These are phyloP conservation scores for Odobenus rosmarus DNA, from an alignment of 2,113 vertebrate genomes.

Conservation along the genomic window DNA sequence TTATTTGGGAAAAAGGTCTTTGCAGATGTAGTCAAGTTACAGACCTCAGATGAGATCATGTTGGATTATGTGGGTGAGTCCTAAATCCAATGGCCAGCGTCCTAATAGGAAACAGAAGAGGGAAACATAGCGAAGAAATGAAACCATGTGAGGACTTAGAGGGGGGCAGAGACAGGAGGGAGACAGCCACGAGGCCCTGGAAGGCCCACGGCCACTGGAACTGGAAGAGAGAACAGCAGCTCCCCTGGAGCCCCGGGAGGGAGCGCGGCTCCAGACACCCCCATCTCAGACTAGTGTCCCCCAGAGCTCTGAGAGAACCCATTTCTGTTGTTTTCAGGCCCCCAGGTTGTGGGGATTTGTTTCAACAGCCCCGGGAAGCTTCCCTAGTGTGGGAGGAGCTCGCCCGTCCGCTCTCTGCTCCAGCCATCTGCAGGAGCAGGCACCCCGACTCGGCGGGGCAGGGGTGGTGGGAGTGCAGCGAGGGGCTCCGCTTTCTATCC, in stretches of 20 bases:
- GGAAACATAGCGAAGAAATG: not conserved
- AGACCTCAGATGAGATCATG: no score
- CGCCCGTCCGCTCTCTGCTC: not conserved
- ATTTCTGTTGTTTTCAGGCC: not conserved
- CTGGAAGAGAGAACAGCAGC: not conserved
- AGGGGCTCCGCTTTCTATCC: not conserved
- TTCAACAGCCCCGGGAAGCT: not conserved
- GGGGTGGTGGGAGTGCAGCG: no score
- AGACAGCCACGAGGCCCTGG: not conserved
- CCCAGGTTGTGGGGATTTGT: not conserved
- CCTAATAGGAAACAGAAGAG: not conserved
- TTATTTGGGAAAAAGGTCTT: not conserved
- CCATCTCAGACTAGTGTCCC: not conserved
- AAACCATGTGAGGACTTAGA: not conserved
- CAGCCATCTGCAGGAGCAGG: no score
- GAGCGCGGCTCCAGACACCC: rapidly evolving
- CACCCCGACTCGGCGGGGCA: rapidly evolving
- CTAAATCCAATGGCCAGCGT: not conserved
- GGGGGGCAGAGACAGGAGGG: not conserved
- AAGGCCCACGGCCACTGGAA: not conserved
- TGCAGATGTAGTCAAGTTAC: not conserved
- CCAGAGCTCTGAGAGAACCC: not conserved
- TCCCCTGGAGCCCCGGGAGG: not conserved
- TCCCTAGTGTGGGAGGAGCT: rapidly evolving
- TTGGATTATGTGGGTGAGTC: not conserved